Evolutionary conservation across 2,113 vertebrate species (phyloP).

Genomic region (Propithecus coquereli): DNA sequence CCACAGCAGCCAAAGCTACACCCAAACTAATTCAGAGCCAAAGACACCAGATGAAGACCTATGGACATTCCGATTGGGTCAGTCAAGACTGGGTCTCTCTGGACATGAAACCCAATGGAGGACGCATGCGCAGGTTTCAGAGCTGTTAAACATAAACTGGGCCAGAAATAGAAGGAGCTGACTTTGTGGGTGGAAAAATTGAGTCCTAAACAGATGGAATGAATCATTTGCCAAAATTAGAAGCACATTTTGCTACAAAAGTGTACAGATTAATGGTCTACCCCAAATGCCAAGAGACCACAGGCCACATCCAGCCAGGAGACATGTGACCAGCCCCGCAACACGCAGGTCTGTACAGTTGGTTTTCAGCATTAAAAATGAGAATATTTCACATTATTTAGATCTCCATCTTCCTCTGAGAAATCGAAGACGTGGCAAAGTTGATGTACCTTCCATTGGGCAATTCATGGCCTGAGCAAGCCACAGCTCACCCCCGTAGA

Average conservation of each 20-base stretch:
- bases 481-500: accelerated
- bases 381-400: neutral
- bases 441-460: neutral
- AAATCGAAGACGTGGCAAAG: neutral
- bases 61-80: neutral
- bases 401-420: neutral
- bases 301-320: neutral
- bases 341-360: neutral
- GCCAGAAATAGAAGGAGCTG: conserved; percentile 7
- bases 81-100: neutral
- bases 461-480: neutral
- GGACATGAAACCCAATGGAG: neutral
- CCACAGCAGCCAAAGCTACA: neutral
- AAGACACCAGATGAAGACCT: neutral
- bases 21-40: neutral
- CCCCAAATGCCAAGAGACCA: neutral
- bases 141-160: neutral
- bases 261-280: neutral
- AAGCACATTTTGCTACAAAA: neutral
- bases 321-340: neutral
- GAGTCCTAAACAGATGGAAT: neutral
- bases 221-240: conserved; percentile 33
- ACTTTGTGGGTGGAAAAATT: neutral
- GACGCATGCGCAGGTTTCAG: neutral
- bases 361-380: neutral